Percentiles rank a stretch among this genome's conserved stretches.
Conservation (phyloP, 1,140 invertebrate species). For the Drosophila sucinea region DNA sequence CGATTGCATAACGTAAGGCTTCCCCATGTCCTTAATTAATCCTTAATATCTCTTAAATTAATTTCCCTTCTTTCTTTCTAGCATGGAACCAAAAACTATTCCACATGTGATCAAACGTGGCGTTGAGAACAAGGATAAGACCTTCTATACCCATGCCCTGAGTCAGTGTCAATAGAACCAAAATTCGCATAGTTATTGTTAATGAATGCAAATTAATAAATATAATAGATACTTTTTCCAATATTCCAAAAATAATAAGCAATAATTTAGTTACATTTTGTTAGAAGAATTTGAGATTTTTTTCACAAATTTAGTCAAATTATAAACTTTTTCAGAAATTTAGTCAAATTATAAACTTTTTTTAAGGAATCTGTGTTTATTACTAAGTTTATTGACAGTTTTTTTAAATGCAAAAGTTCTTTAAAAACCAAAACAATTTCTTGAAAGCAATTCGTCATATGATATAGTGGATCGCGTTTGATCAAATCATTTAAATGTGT, state of each 20-base stretch:
- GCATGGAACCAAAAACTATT: constrained; percentile 91
- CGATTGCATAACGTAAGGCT: constrained; percentile 93
- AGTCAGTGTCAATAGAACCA: constrained; percentile 62
- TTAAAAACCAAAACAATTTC: too few relatives aligned
- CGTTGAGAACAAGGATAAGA: constrained; percentile 58
- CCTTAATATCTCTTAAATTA: not conserved
- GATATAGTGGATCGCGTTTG: too few relatives aligned
- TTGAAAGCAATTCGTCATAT: too few relatives aligned
- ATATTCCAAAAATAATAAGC: not conserved
- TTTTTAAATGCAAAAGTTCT: too few relatives aligned
- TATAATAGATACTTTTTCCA: not conserved
- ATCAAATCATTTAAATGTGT: too few relatives aligned
- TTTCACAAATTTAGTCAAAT: too few relatives aligned
- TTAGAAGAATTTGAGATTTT: too few relatives aligned
- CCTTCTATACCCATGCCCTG: constrained; percentile 70
- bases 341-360: too few relatives aligned
- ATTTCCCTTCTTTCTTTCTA: constrained; percentile 82
- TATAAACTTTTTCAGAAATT: too few relatives aligned
- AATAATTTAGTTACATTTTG: too few relatives aligned
- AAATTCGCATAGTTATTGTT: not conserved
- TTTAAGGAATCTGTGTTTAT: too few relatives aligned
- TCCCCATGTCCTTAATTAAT: fast-evolving
- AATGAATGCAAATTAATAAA: not conserved
- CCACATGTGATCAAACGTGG: constrained; percentile 92
- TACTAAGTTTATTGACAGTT: too few relatives aligned